Conservation (phyloP, 2,888 invertebrate species). For the Caenorhabditis sulstoni region DNA sequence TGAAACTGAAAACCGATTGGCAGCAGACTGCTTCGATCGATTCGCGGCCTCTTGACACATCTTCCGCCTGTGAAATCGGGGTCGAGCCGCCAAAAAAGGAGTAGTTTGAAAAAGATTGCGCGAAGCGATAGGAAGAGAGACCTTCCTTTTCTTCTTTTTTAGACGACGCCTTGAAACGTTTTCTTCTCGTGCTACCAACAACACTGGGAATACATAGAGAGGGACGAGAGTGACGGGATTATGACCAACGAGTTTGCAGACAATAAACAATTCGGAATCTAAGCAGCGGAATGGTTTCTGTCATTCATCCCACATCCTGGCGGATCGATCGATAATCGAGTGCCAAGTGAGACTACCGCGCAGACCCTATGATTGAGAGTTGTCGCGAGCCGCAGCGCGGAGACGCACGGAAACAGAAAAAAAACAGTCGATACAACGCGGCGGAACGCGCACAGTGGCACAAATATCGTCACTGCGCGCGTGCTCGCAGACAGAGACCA, state of each 20-base stretch:
- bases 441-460: constrained; percentile 28
- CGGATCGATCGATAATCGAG: constrained; percentile 1
- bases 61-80: background rate
- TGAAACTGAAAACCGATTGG: constrained; percentile 18
- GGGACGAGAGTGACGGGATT: background rate
- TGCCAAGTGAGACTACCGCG: background rate
- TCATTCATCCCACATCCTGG: too few relatives aligned
- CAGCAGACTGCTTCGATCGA: background rate
- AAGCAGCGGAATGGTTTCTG: background rate
- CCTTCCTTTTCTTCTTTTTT: constrained; percentile 31
- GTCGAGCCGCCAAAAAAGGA: constrained; percentile 33
- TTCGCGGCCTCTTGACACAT: background rate
- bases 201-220: constrained; percentile 5
- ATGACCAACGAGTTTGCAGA: constrained; percentile 4
- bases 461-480: constrained; percentile 41
- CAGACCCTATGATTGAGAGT: background rate
- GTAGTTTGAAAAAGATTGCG: constrained; percentile 49
- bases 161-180: constrained; percentile 2
- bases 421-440: constrained; percentile 36
- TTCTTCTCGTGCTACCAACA: constrained; percentile 19
- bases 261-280: background rate
- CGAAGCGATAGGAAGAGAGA: constrained; percentile 39
- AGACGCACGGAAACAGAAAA: constrained; percentile 30
- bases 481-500: constrained; percentile 15
- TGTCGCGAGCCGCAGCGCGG: constrained; percentile 5